Percentiles rank a stretch among this genome's conserved stretches.
Conservation (phyloP, 2,113 vertebrate species). For the Pontoporia blainvillei region DNA sequence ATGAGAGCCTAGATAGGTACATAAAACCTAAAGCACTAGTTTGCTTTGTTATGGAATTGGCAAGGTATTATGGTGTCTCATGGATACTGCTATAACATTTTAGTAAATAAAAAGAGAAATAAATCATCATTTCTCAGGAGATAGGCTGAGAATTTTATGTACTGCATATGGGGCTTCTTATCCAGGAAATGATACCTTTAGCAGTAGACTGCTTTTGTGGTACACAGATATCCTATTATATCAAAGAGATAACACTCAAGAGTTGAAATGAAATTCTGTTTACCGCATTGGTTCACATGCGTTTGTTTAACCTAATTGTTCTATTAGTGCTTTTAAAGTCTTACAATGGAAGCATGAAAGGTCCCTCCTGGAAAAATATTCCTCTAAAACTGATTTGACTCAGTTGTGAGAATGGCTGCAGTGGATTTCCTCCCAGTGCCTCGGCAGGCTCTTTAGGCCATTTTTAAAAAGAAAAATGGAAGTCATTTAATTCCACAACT, state of each 20-base stretch:
- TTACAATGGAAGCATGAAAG: background rate
- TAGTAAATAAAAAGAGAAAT: constrained; percentile 2
- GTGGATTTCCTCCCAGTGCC: background rate
- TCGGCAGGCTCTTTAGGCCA: background rate
- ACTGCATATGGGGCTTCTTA: background rate
- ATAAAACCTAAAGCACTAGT: constrained; percentile 17
- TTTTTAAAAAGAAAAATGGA: constrained; percentile 39
- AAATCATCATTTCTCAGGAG: background rate
- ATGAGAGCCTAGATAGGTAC: background rate
- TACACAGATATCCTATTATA: background rate
- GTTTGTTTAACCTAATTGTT: constrained; percentile 20
- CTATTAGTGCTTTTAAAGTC: constrained; percentile 1
- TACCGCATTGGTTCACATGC: background rate
- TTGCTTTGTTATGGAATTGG: background rate
- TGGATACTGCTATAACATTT: background rate
- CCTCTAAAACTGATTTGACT: constrained; percentile 15
- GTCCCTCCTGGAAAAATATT: background rate
- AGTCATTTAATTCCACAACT: constrained; percentile 2
- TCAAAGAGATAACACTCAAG: background rate
- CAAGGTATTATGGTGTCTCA: background rate
- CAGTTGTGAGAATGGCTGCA: background rate
- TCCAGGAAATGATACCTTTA: background rate
- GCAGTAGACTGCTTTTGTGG: background rate
- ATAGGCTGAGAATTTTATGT: background rate
- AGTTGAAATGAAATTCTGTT: constrained; percentile 30